Conservation (phyloP, 2,113 vertebrate species). For the Boleophthalmus pectinirostris region DNA sequence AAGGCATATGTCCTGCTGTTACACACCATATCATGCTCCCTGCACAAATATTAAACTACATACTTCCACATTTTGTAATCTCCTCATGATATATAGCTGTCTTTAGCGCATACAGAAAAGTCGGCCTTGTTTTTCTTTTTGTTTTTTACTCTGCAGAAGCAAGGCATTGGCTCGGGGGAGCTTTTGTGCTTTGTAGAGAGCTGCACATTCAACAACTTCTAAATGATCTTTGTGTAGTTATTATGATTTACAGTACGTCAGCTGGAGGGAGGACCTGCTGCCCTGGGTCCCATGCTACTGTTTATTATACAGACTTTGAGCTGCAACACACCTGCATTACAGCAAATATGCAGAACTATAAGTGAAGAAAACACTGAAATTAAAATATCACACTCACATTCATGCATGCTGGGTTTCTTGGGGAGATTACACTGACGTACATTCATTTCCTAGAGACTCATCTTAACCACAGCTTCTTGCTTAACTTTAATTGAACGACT, state of each 20-base stretch:
- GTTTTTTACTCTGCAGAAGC: constrained; percentile 29
- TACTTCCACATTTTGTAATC: neutral
- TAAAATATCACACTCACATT: constrained; percentile 3
- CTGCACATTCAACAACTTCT: constrained; percentile 62
- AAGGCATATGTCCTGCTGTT: neutral
- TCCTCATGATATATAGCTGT: neutral
- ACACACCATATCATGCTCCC: neutral
- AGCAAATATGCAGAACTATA: constrained; percentile 41
- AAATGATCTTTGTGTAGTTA: constrained; percentile 60
- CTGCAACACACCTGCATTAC: constrained; percentile 50
- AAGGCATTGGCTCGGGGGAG: constrained; percentile 45
- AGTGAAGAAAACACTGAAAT: constrained; percentile 31
- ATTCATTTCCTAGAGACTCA: no score
- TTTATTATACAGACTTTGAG: constrained; percentile 54
- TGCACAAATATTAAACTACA: neutral
- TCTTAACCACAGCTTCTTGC: no score
- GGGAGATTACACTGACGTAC: no score
- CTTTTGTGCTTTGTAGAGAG: constrained; percentile 53
- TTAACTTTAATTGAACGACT: no score
- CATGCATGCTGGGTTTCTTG: neutral
- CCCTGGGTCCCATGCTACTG: constrained; percentile 35
- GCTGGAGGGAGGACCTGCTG: constrained; percentile 34
- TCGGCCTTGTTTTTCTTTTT: neutral
- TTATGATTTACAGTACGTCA: constrained; percentile 53
- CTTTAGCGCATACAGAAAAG: neutral